Evolutionary conservation across 2,888 invertebrate species (phyloP), one percentile per base, ranked within the genome.

Genomic region (Drosophila mettleri): DNA sequence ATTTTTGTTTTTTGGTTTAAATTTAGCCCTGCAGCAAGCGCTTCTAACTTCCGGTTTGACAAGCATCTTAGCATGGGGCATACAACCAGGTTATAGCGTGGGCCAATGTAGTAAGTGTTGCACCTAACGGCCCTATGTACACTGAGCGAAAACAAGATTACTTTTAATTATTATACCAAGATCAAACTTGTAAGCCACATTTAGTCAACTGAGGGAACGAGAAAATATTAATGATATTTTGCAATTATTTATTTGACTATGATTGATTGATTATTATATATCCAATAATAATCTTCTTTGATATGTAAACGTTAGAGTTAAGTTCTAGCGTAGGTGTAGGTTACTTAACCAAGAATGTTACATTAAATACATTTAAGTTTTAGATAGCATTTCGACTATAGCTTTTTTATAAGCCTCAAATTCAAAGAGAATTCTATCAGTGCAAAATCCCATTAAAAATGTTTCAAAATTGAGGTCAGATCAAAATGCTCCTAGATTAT

Each of bases 21-120:
- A 18, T 54, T 64, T 60, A 55, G 65, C 57, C 70, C 52, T 45
- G 45, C 38, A 67, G 72, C 58, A 58, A 63, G 39, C 62, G 52
- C 75, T 72, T 48, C 39, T 39, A 71, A 87, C 85, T 80, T 88
- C 88, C 88, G 76, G 81, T 84, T 69, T 63, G 71, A 38, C 71
- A 66, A 49, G 78, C 86, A 72, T 48, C 58, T 67, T 38, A 46
- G 45, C 31, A 39, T 53, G 53, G 20, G 20, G 60, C 76, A 59
- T 53, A 45, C 53, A 48, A 49, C 33, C 52, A 66, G 27, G 16
- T 36, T 36, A n/a, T 16, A 31, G 22, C 49, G 34, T 20, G 31
- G 33, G 46, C 49, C 27, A 18, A 12, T 22, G 6, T 49, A 59
- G 33, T 24, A 57, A 29, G 31, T 59, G 36, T 22, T 53, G 24